Base-by-base conservation (phyloP, 2,797 vertebrate species). In the Neostethus bicornis region DNA sequence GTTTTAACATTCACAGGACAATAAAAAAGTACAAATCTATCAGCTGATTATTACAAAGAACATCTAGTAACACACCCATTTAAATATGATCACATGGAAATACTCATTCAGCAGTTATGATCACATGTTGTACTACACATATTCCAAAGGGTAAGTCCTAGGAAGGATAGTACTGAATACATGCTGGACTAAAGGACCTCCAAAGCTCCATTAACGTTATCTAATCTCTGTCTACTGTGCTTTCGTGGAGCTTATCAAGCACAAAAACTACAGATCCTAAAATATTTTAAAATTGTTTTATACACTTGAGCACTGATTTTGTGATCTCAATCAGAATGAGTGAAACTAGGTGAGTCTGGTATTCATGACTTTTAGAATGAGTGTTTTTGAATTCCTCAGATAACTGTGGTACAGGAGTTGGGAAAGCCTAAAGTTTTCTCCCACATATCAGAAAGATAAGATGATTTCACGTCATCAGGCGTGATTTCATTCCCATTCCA, bases 311-410 rank as follows among this genome's bases (percentile, higher is more conserved):
- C 23, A 12, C 7, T 10, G 16, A n/a, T n/a, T n/a, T n/a, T n/a
- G n/a, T 14, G 11, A 35, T 42, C 20, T 20, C 12, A 42, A 21
- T 19, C 60, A 20, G 46, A 32, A 26, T 26, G 34, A 38, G 31
- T 1, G 23, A 12, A 3, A 54, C 7, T 32, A 41, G 42, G 7
- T n/a, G 28, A 0, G 19, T 66, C 41, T 71, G 56, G 42, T 44
- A 61, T 52, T 66, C 3, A 23, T 12, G 47, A 34, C 49, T 56
- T 63, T 24, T 0, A 51, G 61, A 61, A 37, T 26, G 61, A n/a
- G 8, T 12, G 16, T 0, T 51, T 43, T 43, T 4, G 66, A 68
- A 77, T 68, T n/a, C 37, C 12, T 0, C 23, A 57, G 47, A 66
- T 57, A 37, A 32, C 50, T 34, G 13, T 42, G 54, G 34, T 1